These are phyloP conservation scores for Stegophylla sp. DNA, from an alignment of 2,888 invertebrate genomes.

Conservation along the genomic window DNA sequence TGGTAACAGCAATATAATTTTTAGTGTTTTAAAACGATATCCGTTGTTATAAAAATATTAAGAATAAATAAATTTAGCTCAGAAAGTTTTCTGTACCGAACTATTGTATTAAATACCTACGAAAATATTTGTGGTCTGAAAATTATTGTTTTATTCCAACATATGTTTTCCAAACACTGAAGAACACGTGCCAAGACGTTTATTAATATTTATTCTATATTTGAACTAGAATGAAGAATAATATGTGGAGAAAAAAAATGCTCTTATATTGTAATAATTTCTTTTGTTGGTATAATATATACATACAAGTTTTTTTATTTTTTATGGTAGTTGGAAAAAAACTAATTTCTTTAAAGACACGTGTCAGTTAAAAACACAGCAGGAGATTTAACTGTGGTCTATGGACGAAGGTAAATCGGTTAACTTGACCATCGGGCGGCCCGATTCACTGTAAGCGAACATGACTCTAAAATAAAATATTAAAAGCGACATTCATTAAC, in stretches of 20 bases:
- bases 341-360: slow-evolving; percentile 44
- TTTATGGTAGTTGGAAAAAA: slow-evolving; percentile 19
- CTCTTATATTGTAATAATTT: slow-evolving; percentile 37
- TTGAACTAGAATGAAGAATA: slow-evolving; percentile 48
- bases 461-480: neutral
- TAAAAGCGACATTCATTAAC: neutral
- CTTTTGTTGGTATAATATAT: slow-evolving; percentile 24
- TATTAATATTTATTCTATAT: slow-evolving; percentile 57
- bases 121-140: slow-evolving; percentile 5
- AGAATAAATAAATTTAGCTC: neutral
- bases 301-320: neutral
- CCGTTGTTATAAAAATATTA: neutral
- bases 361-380: slow-evolving; percentile 56
- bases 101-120: neutral
- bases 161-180: slow-evolving; percentile 41
- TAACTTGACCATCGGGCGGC: slow-evolving; percentile 13
- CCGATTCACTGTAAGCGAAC: neutral
- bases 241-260: slow-evolving; percentile 35
- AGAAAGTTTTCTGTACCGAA: neutral
- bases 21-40: no score
- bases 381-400: slow-evolving; percentile 46
- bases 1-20: no score
- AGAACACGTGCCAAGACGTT: slow-evolving; percentile 54
- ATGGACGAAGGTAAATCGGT: slow-evolving; percentile 32
- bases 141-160: slow-evolving; percentile 40